phyloP scores from a whole-genome alignment of 1,140 invertebrate genomes.

The Danaus melanippus region DNA sequence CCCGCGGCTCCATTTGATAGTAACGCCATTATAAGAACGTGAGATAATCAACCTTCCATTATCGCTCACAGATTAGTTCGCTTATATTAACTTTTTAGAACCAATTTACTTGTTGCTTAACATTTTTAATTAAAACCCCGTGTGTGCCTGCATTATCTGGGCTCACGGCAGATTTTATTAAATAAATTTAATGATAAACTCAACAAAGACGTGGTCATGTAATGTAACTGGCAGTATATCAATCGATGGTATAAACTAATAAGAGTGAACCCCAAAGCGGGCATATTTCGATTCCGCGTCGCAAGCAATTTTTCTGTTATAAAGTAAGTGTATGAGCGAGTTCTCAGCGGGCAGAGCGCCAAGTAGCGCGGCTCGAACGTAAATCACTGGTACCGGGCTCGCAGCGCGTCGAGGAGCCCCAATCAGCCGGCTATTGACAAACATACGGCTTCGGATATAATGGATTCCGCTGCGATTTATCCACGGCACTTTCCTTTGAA shows the following conservation, averaged over 20 bases:
- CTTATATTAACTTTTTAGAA: constrained; percentile 35
- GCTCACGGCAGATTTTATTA: constrained; percentile 6
- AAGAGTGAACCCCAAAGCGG: constrained; percentile 3
- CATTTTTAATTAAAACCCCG: constrained; percentile 7
- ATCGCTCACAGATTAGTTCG: constrained; percentile 24
- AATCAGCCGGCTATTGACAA: constrained; percentile 68
- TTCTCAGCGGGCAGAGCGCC: constrained; percentile 58
- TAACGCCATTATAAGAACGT: constrained; percentile 38
- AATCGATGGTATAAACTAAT: neutral
- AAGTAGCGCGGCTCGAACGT: constrained; percentile 56
- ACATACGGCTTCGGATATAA: constrained; percentile 58
- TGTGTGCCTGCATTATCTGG: too few relatives aligned
- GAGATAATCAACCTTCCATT: constrained; percentile 43
- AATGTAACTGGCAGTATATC: constrained; percentile 3
- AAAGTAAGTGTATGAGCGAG: constrained; percentile 45
- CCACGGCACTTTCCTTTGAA: constrained; percentile 40
- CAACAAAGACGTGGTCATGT: constrained; percentile 6
- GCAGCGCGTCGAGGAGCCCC: constrained; percentile 55
- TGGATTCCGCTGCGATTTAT: constrained; percentile 59
- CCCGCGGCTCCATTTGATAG: constrained; percentile 27
- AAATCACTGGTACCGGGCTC: constrained; percentile 62
- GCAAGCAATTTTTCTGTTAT: constrained; percentile 53
- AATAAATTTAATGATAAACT: constrained; percentile 10
- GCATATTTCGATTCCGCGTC: constrained; percentile 38
- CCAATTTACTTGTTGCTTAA: constrained; percentile 16